Evolutionary conservation across 2,113 vertebrate genomes (phyloP), one percentile per base, ranked within the genome.

Genomic region (Phyllostomus hastatus): DNA sequence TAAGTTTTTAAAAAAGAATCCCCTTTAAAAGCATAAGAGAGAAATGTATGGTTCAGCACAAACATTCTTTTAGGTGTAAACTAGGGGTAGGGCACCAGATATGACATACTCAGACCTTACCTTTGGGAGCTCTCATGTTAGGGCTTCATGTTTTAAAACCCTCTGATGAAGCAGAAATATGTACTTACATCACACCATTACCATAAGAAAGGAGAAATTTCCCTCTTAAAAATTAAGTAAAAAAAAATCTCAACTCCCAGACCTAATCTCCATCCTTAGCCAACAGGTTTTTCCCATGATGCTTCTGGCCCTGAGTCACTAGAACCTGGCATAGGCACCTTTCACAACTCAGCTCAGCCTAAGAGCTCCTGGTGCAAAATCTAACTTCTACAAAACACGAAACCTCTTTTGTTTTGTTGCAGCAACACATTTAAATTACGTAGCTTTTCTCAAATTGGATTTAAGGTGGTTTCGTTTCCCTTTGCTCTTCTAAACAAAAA

Each of bases 381-480:
- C 70, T 31, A 57, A 90, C 43, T 83, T 66, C 59, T 41, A 75
- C 70, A 91, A 97, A 90, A 88, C 17, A 4, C 0, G 4, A 96
- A 94, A 91, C 78, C 15, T 83, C 78, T 54, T 67, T 78, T 79
- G 19, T 28, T 38, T 70, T 90, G 86, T 75, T 54, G 33, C 67
- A 91, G 87, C 76, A 96, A 80, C 92, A 70, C n/a, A 95, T 87
- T 96, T 75, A 92, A 96, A 95, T 92, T 81, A 52, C 4, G 50
- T 52, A 96, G 85, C 85, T 96, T 94, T 94, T 69, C 88, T 96
- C 95, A 94, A 73, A 78, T 95, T 96, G 94, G 48, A 76, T 85
- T 92, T 92, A 79, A 96, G 91, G 43, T 41, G 88, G 95, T 96
- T 97, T 97, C 88, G 70, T 91, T 97, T 96, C 95, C 78, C 59